Evolutionary conservation across 2,113 vertebrate genomes (phyloP).

Genomic region (Xenopus tropicalis): DNA sequence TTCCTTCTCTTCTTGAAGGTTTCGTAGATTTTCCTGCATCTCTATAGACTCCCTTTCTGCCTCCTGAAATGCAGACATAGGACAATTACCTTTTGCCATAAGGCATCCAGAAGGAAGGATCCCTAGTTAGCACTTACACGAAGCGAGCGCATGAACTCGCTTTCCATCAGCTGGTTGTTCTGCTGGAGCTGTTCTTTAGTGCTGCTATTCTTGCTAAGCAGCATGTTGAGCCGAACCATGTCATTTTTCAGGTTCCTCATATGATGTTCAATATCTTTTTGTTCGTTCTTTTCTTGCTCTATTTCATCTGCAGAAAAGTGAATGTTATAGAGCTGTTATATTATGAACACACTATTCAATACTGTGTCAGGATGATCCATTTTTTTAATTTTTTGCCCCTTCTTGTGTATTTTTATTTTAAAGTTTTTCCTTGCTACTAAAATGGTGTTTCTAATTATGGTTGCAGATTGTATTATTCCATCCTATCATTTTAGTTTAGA

Average conservation of each 20-base stretch:
- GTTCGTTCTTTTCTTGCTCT: conserved; percentile 69
- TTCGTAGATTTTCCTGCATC: conserved; percentile 72
- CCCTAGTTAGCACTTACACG: conserved; percentile 67
- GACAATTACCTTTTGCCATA: neutral
- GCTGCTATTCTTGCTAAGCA: conserved; percentile 65
- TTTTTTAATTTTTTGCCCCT: no score
- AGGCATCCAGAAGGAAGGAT: no score
- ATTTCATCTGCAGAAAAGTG: conserved; percentile 66
- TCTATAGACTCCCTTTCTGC: conserved; percentile 74
- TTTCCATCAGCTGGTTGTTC: conserved; percentile 67
- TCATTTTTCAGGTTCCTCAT: conserved; percentile 68
- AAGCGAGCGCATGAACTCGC: conserved; percentile 65
- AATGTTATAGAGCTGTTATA: neutral
- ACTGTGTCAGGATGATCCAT: neutral
- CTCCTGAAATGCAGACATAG: conserved; percentile 59
- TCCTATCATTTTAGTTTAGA: no score
- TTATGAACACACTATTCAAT: neutral
- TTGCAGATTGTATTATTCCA: no score
- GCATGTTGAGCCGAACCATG: conserved; percentile 70
- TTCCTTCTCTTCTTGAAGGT: conserved; percentile 74
- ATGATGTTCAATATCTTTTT: conserved; percentile 66
- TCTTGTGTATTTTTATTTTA: no score
- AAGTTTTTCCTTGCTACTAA: no score
- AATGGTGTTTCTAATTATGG: no score
- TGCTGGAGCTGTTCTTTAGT: conserved; percentile 62